Base-by-base conservation (phyloP, 2,113 vertebrate genomes). In the Pagrus major region DNA sequence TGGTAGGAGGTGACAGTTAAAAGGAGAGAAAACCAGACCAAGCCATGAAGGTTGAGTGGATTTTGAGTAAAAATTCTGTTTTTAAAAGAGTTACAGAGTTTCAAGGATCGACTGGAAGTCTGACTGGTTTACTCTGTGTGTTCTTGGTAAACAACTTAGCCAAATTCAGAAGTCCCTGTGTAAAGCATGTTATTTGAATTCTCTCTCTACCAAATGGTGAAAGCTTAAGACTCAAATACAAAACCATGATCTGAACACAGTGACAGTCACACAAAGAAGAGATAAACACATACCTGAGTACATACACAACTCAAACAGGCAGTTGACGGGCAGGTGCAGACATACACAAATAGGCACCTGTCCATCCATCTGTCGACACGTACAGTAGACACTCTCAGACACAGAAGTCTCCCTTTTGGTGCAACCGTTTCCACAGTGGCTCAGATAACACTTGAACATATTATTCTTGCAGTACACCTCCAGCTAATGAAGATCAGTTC, bases 401-500 rank as follows among this genome's bases (percentile, higher is more conserved):
- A 80, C 63, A 81, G 33, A 78, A 76, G 18, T 3, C 1, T 55
- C 39, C 71, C 42, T 29, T 37, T 37, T 6, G 29, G 6, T 58
- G 9, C 63, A 41, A n/a, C 12, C 2, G 37, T 54, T 33, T 59
- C 49, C 73, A 25, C 56, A 9, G 33, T 23, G 46, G 60, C 72
- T 65, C 60, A 68, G 37, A 61, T 61, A 44, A 35, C 10, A 8
- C 35, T n/a, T 55, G 5, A 47, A 41, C n/a, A n/a, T 60, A 6
- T 60, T 18, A 55, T 70, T 61, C 66, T 59, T 67, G 25, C 39
- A 58, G 56, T 54, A 27, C 25, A 76, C 23, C 41, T 60, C 8
- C 41, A 65, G 76, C 61, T 86, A 86, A 86, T 88, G 77, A 81
- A 80, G 68, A 87, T 85, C 58, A 9, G 31, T 76, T 81, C 68